phyloP scores from a whole-genome alignment of 2,113 vertebrate genomes.

The Spea bombifrons region DNA sequence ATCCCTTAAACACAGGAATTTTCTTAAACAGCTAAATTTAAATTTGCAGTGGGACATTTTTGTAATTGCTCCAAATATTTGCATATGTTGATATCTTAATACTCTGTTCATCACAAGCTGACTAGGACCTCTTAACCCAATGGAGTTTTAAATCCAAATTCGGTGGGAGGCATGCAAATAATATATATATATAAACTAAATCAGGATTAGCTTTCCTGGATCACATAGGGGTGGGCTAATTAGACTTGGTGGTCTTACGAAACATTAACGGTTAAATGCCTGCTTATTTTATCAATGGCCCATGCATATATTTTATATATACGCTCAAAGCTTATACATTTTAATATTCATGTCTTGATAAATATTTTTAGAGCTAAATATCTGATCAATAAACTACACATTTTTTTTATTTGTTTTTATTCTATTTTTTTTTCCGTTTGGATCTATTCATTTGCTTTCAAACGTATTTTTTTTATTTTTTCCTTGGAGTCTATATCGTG shows the following conservation, averaged over 20 bases:
- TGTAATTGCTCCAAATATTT: slow-evolving; percentile 48
- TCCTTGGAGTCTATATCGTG: slow-evolving; percentile 1
- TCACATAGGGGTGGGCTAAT: neutral
- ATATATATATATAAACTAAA: slow-evolving; percentile 38
- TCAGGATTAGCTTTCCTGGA: slow-evolving; percentile 21
- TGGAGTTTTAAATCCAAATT: slow-evolving; percentile 35
- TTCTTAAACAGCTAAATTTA: slow-evolving; percentile 47
- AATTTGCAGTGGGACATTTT: slow-evolving; percentile 46
- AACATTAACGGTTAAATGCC: too few species aligned
- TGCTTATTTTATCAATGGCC: neutral
- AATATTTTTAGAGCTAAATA: too few species aligned
- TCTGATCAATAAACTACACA: too few species aligned
- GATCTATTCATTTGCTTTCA: too few species aligned
- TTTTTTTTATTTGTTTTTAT: too few species aligned
- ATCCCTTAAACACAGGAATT: slow-evolving; percentile 24
- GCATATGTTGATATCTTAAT: slow-evolving; percentile 51
- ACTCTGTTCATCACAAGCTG: slow-evolving; percentile 38
- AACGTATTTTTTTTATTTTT: too few species aligned
- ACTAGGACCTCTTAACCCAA: slow-evolving; percentile 42
- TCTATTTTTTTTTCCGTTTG: too few species aligned
- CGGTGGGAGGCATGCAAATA: slow-evolving; percentile 44
- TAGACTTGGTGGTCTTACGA: slow-evolving; percentile 19
- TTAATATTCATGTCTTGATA: too few species aligned
- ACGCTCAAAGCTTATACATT: too few species aligned
- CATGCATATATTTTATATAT: too few species aligned